These are phyloP conservation scores for Gymnothorax javanicus DNA, from an alignment of 2,797 vertebrate genomes.

Conservation along the genomic window DNA sequence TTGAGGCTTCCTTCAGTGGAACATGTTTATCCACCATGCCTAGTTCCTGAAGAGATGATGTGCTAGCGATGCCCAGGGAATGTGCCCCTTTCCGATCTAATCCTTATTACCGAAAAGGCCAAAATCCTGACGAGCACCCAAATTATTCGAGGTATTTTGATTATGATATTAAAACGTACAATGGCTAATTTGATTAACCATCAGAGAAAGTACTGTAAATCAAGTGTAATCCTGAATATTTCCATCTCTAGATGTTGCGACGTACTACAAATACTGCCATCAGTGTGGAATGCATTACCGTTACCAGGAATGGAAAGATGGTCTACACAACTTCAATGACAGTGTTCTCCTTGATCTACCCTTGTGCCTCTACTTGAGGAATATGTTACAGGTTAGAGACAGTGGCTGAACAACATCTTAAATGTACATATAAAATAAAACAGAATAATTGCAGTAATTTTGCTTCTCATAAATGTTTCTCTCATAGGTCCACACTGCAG, in stretches of 20 bases:
- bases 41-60: no score
- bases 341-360: constrained; percentile 26
- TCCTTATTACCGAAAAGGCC: not conserved
- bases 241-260: not conserved
- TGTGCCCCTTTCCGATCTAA: no score
- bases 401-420: not conserved
- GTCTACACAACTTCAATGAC: constrained; percentile 35
- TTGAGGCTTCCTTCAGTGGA: constrained; percentile 11
- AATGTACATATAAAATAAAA: no score
- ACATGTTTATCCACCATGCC: not conserved
- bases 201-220: not conserved
- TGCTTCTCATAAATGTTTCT: not conserved
- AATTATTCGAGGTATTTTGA: not conserved
- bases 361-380: constrained; percentile 30
- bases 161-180: no score
- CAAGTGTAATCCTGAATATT: not conserved
- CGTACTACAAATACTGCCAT: constrained; percentile 7
- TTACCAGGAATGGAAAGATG: constrained; percentile 34
- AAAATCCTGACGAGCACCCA: not conserved
- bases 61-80: no score
- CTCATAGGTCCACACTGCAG: constrained; percentile 30
- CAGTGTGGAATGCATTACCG: constrained; percentile 33
- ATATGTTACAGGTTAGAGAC: constrained; percentile 32
- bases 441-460: not conserved
- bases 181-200: no score